Base-by-base conservation (phyloP, 2,888 invertebrate genomes). In the Onchidella celtica region DNA sequence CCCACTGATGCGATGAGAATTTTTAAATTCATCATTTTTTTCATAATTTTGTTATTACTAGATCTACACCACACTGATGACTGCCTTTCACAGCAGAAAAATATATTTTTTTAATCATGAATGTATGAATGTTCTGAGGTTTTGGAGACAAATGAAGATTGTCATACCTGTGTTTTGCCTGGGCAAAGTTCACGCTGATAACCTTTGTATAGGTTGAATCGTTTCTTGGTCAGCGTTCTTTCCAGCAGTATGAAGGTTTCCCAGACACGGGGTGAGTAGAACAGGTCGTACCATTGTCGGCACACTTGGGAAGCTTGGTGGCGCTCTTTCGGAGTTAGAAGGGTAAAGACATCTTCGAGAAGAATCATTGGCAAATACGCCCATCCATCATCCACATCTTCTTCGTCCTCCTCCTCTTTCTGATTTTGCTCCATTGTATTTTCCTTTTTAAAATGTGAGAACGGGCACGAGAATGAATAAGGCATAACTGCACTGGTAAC, bases 181-280 rank as follows among this genome's bases (percentile, higher is more conserved):
- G 87, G 87, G 74, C 88, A 88, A 1, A 97, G 93, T 89, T 96
- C 95, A 88, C 95, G 95, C 94, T 96, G 96, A 96, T 96, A 97
- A 27, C 97, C 97, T 73, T 96, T 95, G 91, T 96, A 97, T 88
- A 96, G 96, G 90, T 97, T 97, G 91, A 95, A 97, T 90, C 96
- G 95, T 34, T 96, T 94, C 79, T 96, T 94, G 0, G 96, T 96
- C 32, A 97, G 94, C 0, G 96, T 96, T 0, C 94, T 94, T 90
- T 97, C 97, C 84, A 95, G 95, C 65, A 97, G 94, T 0, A 95
- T 94, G 89, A 97, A 97, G 17, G 95, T 95, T 9, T 95, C 94
- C 97, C 97, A 97, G n/a, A 87, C 89, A 63, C 87, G 94, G 24
- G 96, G 96, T 36, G 96, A 94, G 89, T 96, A 95, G 91, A 97